Evolutionary conservation across 2,113 vertebrate species (phyloP).

Genomic region (Riparia riparia): DNA sequence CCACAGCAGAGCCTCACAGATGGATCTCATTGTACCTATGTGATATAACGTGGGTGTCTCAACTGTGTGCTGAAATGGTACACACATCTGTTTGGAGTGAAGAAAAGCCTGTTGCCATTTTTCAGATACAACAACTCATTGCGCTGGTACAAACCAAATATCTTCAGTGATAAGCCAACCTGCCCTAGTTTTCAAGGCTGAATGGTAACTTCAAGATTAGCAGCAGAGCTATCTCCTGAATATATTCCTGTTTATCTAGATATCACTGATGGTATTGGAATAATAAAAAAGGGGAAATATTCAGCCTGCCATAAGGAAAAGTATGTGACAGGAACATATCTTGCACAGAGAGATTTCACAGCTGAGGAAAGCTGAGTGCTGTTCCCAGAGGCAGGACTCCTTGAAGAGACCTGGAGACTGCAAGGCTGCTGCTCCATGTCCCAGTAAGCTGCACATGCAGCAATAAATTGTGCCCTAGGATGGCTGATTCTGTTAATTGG

Average conservation of each 20-base stretch:
- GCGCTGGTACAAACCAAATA: not conserved
- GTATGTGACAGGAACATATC: not conserved
- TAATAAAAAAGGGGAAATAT: not conserved
- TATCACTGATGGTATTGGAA: not conserved
- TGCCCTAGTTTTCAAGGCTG: not conserved
- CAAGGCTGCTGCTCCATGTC: not conserved
- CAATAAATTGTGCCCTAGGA: conserved; percentile 15
- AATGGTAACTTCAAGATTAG: not conserved
- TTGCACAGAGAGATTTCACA: conserved; percentile 26
- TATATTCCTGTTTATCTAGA: conserved; percentile 28
- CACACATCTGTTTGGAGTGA: not conserved
- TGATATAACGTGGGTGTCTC: not conserved
- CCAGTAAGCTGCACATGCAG: conserved; percentile 34
- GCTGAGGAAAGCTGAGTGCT: not conserved
- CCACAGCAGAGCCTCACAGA: not conserved
- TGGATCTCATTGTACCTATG: not conserved
- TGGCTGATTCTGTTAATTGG: not conserved
- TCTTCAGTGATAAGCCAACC: not conserved
- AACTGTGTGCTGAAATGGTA: not conserved
- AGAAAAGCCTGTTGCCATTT: not conserved
- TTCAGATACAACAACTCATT: not conserved
- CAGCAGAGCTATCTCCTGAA: not conserved
- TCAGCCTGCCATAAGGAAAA: conserved; percentile 6
- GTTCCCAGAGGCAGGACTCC: conserved; percentile 14
- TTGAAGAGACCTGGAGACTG: not conserved